Conservation (phyloP, 2,888 invertebrate species). For the Enchytraeus crypticus region DNA sequence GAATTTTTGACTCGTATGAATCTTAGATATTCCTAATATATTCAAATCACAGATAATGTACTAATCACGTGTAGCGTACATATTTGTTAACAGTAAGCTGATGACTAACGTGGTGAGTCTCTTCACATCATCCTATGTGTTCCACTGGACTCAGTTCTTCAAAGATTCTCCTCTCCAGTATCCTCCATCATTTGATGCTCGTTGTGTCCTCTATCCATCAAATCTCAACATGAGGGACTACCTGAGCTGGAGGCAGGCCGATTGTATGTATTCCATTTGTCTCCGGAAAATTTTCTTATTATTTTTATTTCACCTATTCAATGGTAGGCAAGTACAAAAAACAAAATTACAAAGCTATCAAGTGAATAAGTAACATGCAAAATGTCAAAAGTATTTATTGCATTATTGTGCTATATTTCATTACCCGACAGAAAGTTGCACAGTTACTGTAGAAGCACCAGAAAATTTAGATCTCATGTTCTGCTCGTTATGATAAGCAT, state of each 20-base stretch:
- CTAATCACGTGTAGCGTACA: not conserved
- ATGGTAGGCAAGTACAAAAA: too few relatives aligned
- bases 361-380: too few relatives aligned
- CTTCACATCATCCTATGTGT: constrained; percentile 79
- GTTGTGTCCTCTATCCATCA: constrained; percentile 77
- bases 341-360: too few relatives aligned
- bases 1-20: not conserved
- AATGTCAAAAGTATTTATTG: too few relatives aligned
- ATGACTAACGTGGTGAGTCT: constrained; percentile 76
- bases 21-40: not conserved
- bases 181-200: constrained; percentile 87
- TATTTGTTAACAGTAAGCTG: constrained; percentile 58
- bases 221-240: constrained; percentile 64
- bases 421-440: too few relatives aligned
- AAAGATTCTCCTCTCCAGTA: constrained; percentile 60
- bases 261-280: constrained; percentile 36
- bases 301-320: too few relatives aligned
- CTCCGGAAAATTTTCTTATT: not conserved
- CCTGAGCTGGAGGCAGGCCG: constrained; percentile 48
- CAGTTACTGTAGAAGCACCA: too few relatives aligned
- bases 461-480: too few relatives aligned
- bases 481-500: too few relatives aligned
- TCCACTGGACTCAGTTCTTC: constrained; percentile 76
- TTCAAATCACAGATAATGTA: too few relatives aligned
- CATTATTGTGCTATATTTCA: too few relatives aligned